Base-by-base conservation (phyloP, 1,140 invertebrate genomes). In the Aphis gossypii region DNA sequence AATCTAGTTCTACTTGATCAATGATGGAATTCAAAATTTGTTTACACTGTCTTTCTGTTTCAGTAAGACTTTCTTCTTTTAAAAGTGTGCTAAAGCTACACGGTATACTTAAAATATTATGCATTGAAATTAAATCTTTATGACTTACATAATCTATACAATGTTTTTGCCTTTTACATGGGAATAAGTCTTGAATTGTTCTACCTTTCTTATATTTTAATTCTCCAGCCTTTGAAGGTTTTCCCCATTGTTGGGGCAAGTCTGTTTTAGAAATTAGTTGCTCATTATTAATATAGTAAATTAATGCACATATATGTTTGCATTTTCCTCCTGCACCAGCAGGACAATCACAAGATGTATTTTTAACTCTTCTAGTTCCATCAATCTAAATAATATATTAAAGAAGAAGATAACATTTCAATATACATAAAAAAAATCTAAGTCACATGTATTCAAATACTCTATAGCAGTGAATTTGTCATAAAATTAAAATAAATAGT, bases 261-360 rank as follows among this genome's bases (percentile, higher is more conserved):
- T 87, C 44, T 46, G 84, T 87, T 87, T 87, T 87, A 46, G 84
- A 44, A 46, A 25, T 44, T 46, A 25, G 20, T 48, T 87, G 41
- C 23, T 87, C 84, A 87, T 87, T 20, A 87, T 87, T 48, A 30
- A 87, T 87, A 11, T n/a, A 87, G 44, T 46, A 87, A n/a, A 87
- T 46, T 25, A 87, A 46, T 87, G 23, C 84, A 87, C 41, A 87
- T 25, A 87, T 87, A n/a, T 87, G 84, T 30, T 87, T 87, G 84
- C 84, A 87, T 46, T 87, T 87, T 44, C 25, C 84, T 46, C 41
- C 84, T 46, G 76, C 76, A 4, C 76, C 76, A 35, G 68, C n/a
- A 76, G 68, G 30, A 76, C 68, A 76, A 76, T 76, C 68, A 76
- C 68, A n/a, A 76, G 68, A 76, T 76, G 68, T n/a, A 76, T 76